These are phyloP conservation scores for Globodera rostochiensis DNA, from an alignment of 1,140 invertebrate species.

Conservation along the genomic window DNA sequence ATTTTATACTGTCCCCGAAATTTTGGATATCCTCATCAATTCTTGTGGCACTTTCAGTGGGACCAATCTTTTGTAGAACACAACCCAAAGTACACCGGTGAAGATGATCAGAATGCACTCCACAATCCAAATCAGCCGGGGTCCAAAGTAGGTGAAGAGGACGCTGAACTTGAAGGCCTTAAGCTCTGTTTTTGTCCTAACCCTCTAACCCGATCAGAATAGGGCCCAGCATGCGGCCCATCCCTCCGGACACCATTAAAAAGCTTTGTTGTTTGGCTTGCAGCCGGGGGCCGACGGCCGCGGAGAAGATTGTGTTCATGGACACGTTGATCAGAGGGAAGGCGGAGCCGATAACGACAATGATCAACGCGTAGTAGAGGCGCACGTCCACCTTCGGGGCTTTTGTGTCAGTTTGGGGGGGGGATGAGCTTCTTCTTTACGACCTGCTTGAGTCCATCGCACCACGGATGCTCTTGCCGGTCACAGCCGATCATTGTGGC, in stretches of 20 bases:
- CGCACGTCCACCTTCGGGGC: constrained; percentile 15
- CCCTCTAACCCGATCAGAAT: constrained; percentile 35
- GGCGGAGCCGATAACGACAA: constrained; percentile 32
- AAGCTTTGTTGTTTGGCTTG: constrained; percentile 48
- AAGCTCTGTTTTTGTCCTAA: not conserved
- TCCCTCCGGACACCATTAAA: constrained; percentile 34
- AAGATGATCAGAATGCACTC: constrained; percentile 26
- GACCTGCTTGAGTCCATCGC: constrained; percentile 30
- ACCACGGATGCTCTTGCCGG: constrained; percentile 25
- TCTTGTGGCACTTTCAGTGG: constrained; percentile 25
- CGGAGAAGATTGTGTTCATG: constrained; percentile 48
- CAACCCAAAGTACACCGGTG: constrained; percentile 27
- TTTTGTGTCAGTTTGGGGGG: not conserved
- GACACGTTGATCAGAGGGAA: constrained; percentile 46
- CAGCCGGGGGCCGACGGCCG: constrained; percentile 45
- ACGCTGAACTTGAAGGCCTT: constrained; percentile 29
- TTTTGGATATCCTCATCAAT: not conserved
- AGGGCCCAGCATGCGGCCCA: constrained; percentile 34
- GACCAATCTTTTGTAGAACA: constrained; percentile 32
- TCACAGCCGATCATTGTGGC: constrained; percentile 35
- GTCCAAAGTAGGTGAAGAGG: constrained; percentile 35
- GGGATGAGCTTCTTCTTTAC: too few relatives aligned
- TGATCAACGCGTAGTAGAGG: constrained; percentile 38
- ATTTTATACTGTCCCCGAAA: not conserved
- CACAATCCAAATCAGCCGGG: constrained; percentile 33